Base-by-base conservation (phyloP, 2,888 invertebrate species). In the Philhelius pedissequus region DNA sequence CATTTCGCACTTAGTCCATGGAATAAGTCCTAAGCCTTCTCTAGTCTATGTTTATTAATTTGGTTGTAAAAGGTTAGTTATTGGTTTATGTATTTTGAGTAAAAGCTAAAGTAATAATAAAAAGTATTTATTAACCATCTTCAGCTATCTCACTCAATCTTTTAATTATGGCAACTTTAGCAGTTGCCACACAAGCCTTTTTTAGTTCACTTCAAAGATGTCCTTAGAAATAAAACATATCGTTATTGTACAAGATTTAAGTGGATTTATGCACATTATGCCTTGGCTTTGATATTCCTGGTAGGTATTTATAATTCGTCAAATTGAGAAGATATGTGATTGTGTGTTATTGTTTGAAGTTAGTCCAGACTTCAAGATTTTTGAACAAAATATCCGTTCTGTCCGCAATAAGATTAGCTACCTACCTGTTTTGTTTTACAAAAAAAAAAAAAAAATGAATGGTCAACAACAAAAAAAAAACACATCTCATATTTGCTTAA, bases 401-500 rank as follows among this genome's bases (percentile, higher is more conserved):
- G 18, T 22, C 6, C 45, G 13, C 11, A 13, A 22, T 2, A 2
- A 22, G 22, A 13, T 22, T 48, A 48, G 11, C 0, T 45, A 18
- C 11, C 13, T 48, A 13, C 22, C 45, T 22, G 22, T 22, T 13
- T 13, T 4, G 22, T 45, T 20, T 11, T 22, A 20, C 11, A 2
- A 48, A 43, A 18, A 40, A 43, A 32, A n/a, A 32, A 32, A 32
- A 43, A 43, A 18, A 38, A 11, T 11, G 4, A 22, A 48, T 48
- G 45, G 6, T 22, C 45, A 48, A 45, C 5, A 1, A 18, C 4
- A 5, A 43, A 45, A 45, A 45, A 48, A 48, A 13, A 48, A 22
- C 0, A 48, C 20, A 38, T 2, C 5, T 45, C 13, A 68, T 68
- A 69, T 80, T 75, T 75, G 32, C 48, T 30, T 35, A 64, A 56